These are phyloP conservation scores for Fragum fragum DNA, from an alignment of 2,888 invertebrate genomes.

Conservation along the genomic window DNA sequence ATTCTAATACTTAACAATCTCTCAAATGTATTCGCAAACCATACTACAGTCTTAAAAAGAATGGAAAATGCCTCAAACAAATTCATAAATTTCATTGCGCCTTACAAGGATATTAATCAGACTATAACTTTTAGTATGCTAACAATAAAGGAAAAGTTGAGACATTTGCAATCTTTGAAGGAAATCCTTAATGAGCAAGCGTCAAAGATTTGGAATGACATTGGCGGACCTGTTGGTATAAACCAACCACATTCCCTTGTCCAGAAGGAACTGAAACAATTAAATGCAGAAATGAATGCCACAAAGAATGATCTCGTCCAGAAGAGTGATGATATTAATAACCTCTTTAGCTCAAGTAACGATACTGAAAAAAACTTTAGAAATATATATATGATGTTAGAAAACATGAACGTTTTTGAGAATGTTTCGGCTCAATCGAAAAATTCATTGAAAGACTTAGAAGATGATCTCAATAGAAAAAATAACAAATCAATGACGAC, in stretches of 20 bases:
- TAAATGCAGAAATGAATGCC: background rate
- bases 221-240: background rate
- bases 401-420: background rate
- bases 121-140: background rate
- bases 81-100: conserved; percentile 9
- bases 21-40: background rate
- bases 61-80: background rate
- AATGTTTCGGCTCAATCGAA: background rate
- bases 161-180: background rate
- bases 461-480: conserved; percentile 13
- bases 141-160: background rate
- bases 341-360: background rate
- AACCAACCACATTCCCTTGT: background rate
- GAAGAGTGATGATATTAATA: background rate
- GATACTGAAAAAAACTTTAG: background rate
- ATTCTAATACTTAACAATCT: background rate
- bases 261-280: background rate
- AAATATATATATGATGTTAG: background rate
- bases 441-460: background rate
- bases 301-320: background rate
- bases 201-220: conserved; percentile 1
- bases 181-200: background rate
- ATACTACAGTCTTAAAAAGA: background rate
- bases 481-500: background rate
- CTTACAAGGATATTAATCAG: background rate